phyloP scores from a whole-genome alignment of 2,888 invertebrate species.

The Cryptus armator region DNA sequence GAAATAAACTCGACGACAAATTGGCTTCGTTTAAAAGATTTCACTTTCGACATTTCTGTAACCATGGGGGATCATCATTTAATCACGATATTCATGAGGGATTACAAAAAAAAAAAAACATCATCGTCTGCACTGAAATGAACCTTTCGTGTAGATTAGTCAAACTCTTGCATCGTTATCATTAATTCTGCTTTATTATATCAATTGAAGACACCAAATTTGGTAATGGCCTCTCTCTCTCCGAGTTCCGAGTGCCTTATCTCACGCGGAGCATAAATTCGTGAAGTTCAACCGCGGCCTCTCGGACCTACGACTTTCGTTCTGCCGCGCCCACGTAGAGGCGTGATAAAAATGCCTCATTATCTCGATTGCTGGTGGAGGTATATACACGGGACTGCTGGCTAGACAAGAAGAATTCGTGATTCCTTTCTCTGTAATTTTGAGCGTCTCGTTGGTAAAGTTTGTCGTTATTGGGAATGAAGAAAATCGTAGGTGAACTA shows the following conservation, averaged over 20 bases:
- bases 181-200: slow-evolving; percentile 7
- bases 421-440: background rate
- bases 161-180: background rate
- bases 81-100: background rate
- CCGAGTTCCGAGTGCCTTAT: slow-evolving; percentile 26
- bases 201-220: slow-evolving; percentile 25
- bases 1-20: slow-evolving; percentile 14
- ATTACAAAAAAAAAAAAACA: background rate
- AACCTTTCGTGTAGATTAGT: background rate
- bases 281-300: slow-evolving; percentile 12
- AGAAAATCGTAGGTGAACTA: background rate
- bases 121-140: background rate
- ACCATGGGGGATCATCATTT: background rate
- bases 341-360: slow-evolving; percentile 49
- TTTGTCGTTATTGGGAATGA: slow-evolving; percentile 1
- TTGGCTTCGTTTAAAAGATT: slow-evolving; percentile 14
- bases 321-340: slow-evolving; percentile 25
- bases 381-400: background rate
- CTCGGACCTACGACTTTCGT: background rate
- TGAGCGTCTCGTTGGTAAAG: slow-evolving; percentile 12
- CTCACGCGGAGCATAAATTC: slow-evolving; percentile 33
- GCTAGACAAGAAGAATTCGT: slow-evolving; percentile 1
- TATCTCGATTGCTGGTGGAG: slow-evolving; percentile 36
- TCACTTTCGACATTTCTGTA: slow-evolving; percentile 3
- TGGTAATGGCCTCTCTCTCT: background rate